These are phyloP conservation scores for Elegia similella DNA, from an alignment of 2,888 invertebrate species.

Conservation along the genomic window DNA sequence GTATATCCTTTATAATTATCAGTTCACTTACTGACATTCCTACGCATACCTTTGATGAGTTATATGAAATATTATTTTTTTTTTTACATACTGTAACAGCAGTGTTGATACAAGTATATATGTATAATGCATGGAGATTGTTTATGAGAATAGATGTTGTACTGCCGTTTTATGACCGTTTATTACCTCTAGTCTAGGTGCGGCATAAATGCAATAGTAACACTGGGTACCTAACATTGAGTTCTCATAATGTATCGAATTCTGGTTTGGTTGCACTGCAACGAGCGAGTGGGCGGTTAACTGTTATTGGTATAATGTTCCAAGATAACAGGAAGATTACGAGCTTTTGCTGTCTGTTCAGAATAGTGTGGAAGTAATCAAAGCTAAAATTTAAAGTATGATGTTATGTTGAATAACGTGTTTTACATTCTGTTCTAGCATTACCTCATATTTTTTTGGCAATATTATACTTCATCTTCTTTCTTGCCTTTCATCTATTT, in stretches of 20 bases:
- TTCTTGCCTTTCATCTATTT: no score
- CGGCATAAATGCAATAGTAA: neutral
- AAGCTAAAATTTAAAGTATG: no score
- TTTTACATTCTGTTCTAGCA: no score
- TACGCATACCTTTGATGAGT: no score
- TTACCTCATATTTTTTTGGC: no score
- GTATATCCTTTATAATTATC: no score
- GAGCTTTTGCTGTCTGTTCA: neutral
- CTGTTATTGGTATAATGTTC: slow-evolving; percentile 7
- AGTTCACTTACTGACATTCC: no score
- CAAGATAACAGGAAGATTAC: neutral
- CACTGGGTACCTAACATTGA: neutral
- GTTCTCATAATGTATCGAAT: slow-evolving; percentile 1
- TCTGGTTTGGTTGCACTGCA: slow-evolving; percentile 1
- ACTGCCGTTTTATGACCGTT: neutral
- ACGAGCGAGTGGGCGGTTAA: slow-evolving; percentile 7
- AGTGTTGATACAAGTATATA: neutral
- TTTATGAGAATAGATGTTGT: neutral
- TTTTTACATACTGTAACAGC: no score
- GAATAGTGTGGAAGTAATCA: no score
- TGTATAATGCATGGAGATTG: neutral
- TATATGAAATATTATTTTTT: no score
- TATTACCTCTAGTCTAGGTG: neutral
- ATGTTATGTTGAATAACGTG: no score
- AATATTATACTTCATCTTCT: no score